A percentile compares a stretch with the other conserved stretches of the same genome.
Evolutionary conservation across 2,888 invertebrate genomes (phyloP).

Genomic region (Cheilosia variabilis): DNA sequence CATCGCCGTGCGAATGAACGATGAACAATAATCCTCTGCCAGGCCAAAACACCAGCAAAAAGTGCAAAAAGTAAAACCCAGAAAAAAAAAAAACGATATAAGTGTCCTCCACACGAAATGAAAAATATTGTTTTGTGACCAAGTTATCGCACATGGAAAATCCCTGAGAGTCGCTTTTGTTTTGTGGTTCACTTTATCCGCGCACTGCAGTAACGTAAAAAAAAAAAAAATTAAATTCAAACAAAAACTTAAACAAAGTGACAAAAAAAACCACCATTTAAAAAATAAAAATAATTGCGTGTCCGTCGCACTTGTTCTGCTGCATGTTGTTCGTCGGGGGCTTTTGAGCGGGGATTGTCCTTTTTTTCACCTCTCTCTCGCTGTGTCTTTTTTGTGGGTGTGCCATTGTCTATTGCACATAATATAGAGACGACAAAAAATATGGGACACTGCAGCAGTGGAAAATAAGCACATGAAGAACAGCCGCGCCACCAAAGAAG

Average conservation of each 20-base stretch:
- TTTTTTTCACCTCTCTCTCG: background rate
- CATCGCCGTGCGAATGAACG: slow-evolving; percentile 59
- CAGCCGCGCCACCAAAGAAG: background rate
- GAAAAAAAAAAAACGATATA: slow-evolving; percentile 38
- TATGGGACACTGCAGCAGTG: slow-evolving; percentile 40
- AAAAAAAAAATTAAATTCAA: slow-evolving; percentile 15
- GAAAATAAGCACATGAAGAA: slow-evolving; percentile 20
- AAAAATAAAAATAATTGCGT: slow-evolving; percentile 61
- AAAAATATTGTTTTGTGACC: slow-evolving; percentile 73
- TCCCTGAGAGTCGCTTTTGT: slow-evolving; percentile 32
- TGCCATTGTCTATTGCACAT: slow-evolving; percentile 32
- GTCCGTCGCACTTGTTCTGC: slow-evolving; percentile 64
- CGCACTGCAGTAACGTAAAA: slow-evolving; percentile 35
- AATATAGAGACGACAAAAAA: background rate
- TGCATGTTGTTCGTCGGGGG: slow-evolving; percentile 29
- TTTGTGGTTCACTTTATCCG: slow-evolving; percentile 42
- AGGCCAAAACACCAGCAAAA: slow-evolving; percentile 31
- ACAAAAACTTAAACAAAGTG: slow-evolving; percentile 1
- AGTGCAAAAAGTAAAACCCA: background rate
- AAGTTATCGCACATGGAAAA: slow-evolving; percentile 66
- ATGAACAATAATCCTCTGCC: slow-evolving; percentile 63
- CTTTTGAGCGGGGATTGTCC: slow-evolving; percentile 6
- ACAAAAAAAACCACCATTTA: slow-evolving; percentile 10
- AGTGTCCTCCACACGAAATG: slow-evolving; percentile 48
- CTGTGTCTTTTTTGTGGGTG: slow-evolving; percentile 15